These are phyloP conservation scores for Dasypolia templi DNA, from an alignment of 2,888 invertebrate species.

Conservation along the genomic window DNA sequence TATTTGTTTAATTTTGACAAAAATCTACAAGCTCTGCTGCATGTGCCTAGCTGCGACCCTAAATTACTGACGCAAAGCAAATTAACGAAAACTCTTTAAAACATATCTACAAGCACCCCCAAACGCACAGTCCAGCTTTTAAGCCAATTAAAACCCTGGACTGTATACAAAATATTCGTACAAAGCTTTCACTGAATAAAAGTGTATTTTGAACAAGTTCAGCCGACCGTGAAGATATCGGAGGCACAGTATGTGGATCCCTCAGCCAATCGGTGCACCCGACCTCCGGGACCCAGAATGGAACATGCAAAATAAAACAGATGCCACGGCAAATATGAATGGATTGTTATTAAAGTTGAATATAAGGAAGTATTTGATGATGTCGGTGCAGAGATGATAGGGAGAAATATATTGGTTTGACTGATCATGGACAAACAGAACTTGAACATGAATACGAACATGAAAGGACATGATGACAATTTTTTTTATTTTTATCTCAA, in stretches of 20 bases:
- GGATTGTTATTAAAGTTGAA: conserved; percentile 45
- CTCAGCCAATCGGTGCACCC: conserved; percentile 17
- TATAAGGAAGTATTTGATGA: conserved; percentile 22
- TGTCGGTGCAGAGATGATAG: neutral
- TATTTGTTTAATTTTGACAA: neutral
- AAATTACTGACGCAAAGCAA: conserved; percentile 18
- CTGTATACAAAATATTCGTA: conserved; percentile 38
- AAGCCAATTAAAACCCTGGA: conserved; percentile 50
- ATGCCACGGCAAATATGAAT: conserved; percentile 37
- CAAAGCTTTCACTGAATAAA: conserved; percentile 57
- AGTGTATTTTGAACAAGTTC: conserved; percentile 55
- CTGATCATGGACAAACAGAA: conserved; percentile 12
- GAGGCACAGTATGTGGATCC: conserved; percentile 32
- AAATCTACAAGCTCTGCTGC: neutral
- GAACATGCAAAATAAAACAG: conserved; percentile 44
- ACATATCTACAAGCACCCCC: conserved; percentile 1
- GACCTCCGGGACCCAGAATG: conserved; percentile 17
- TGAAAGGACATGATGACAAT: no score
- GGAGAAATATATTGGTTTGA: conserved; percentile 16
- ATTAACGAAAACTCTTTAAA: conserved; percentile 23
- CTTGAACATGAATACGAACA: neutral
- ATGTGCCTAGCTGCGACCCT: neutral
- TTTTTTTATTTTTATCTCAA: no score
- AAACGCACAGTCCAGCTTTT: conserved; percentile 34
- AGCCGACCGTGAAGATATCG: conserved; percentile 54